Conservation (phyloP, 2,888 invertebrate genomes). For the Mesorhabditis belari region DNA sequence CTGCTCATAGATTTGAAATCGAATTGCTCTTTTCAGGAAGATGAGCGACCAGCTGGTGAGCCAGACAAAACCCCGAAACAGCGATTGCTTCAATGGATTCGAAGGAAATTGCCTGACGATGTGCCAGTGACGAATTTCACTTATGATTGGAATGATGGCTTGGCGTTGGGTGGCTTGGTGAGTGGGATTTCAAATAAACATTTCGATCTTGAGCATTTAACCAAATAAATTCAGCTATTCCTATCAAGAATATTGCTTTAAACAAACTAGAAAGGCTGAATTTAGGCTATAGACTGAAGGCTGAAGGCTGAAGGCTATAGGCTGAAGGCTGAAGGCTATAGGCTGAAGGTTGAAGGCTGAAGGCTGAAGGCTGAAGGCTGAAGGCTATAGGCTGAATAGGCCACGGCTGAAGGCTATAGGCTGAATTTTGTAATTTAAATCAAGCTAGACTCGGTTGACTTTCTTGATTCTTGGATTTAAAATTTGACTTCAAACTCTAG, state of each 20-base stretch:
- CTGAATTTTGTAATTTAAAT: no score
- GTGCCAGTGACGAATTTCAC: constrained; percentile 79
- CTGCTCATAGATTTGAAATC: constrained; percentile 1
- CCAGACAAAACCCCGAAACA: constrained; percentile 58
- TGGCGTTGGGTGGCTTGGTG: constrained; percentile 77
- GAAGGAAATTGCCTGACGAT: constrained; percentile 64
- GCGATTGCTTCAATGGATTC: constrained; percentile 76
- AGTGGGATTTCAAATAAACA: neutral
- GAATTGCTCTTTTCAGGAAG: constrained; percentile 7
- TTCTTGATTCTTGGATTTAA: neutral
- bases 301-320: no score
- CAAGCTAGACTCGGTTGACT: neutral
- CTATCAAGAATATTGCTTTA: neutral
- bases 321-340: no score
- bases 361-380: no score
- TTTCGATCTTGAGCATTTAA: neutral
- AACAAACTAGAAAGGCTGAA: neutral
- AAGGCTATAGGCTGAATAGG: no score
- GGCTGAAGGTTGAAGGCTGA: no score
- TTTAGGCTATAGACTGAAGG: no score
- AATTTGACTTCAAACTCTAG: constrained; percentile 7
- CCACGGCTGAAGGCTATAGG: no score
- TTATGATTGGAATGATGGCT: constrained; percentile 81
- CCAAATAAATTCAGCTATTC: neutral
- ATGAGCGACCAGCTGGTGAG: constrained; percentile 24